Evolutionary conservation across 2,888 invertebrate genomes (phyloP).

Genomic region (Scaeva pyrastri): DNA sequence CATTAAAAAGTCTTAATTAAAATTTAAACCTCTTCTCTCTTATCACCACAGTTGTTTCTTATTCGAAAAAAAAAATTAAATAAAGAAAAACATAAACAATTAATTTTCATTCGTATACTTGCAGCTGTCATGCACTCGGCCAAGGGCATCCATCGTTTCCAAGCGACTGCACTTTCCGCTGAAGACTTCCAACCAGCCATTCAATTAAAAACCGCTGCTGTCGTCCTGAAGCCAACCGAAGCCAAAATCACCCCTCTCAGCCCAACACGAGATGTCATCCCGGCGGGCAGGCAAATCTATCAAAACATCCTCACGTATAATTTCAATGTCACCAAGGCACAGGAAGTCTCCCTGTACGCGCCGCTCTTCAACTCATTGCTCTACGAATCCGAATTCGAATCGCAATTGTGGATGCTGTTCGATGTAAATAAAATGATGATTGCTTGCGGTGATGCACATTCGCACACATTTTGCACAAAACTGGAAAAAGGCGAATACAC

Average conservation of each 20-base stretch:
- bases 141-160: conserved; percentile 90
- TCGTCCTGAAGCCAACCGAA: conserved; percentile 91
- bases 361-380: conserved; percentile 93
- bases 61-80: background rate
- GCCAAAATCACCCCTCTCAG: conserved; percentile 91
- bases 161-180: conserved; percentile 87
- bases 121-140: conserved; percentile 89
- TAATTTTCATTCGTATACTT: conserved; percentile 65
- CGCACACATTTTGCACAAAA: conserved; percentile 90
- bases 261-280: conserved; percentile 92
- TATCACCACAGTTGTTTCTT: background rate
- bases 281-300: conserved; percentile 95
- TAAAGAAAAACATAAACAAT: conserved; percentile 62
- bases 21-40: background rate
- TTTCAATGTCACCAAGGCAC: conserved; percentile 91
- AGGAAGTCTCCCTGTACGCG: conserved; percentile 92
- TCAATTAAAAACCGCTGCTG: conserved; percentile 90
- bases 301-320: conserved; percentile 94
- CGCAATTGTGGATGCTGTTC: conserved; percentile 98
- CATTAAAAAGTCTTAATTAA: conserved; percentile 11
- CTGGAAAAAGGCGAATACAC: conserved; percentile 98
- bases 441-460: conserved; percentile 95
- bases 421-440: conserved; percentile 95
- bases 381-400: conserved; percentile 98
- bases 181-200: conserved; percentile 92